Evolutionary conservation across 2,797 vertebrate genomes (phyloP).

Genomic region (Eleutherodactylus coqui): DNA sequence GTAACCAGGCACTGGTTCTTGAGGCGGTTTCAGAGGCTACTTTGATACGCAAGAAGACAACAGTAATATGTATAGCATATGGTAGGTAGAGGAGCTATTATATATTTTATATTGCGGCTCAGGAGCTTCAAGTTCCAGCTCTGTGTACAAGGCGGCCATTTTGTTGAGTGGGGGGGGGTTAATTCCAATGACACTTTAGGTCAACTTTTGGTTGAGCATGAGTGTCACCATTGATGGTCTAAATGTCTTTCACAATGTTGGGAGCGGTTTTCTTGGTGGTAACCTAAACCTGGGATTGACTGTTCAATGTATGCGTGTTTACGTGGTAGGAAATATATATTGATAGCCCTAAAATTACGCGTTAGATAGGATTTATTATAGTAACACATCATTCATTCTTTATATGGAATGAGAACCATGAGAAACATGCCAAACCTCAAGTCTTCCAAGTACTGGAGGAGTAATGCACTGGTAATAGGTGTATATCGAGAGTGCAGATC

Average conservation of each 20-base stretch:
- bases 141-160: no score
- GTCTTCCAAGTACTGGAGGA: background rate
- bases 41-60: no score
- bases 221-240: background rate
- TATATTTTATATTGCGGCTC: no score
- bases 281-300: background rate
- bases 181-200: background rate
- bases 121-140: background rate
- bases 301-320: background rate
- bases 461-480: constrained; percentile 21
- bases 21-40: no score
- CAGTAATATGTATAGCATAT: no score
- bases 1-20: no score
- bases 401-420: background rate
- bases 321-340: background rate
- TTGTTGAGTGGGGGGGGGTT: no score
- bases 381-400: background rate
- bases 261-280: background rate
- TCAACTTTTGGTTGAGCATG: background rate
- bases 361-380: background rate
- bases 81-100: no score
- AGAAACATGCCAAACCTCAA: background rate
- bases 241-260: background rate
- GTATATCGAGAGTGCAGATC: background rate
- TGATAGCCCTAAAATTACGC: background rate